These are phyloP conservation scores for Dryococelus australis DNA, from an alignment of 2,888 invertebrate genomes.

Conservation along the genomic window DNA sequence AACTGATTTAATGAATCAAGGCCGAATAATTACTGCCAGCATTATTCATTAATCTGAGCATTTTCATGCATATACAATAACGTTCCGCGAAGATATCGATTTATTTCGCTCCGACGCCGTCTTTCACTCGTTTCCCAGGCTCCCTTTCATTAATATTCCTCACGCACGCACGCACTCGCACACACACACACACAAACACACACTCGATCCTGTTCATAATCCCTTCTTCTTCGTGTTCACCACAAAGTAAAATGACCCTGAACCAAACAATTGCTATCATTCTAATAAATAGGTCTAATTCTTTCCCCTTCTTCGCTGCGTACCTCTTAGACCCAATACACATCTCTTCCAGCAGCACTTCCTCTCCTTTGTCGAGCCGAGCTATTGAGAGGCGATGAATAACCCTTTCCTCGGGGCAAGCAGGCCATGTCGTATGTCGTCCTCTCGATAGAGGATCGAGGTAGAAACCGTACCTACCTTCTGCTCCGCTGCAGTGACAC, in stretches of 20 bases:
- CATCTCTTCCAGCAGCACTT: slow-evolving; percentile 4
- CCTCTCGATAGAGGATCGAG: slow-evolving; percentile 3
- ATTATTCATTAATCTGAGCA: neutral
- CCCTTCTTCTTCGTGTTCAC: slow-evolving; percentile 20
- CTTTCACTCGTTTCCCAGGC: slow-evolving; percentile 9
- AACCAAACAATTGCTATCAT: slow-evolving; percentile 27
- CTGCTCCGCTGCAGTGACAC: neutral
- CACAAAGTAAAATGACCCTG: slow-evolving; percentile 26
- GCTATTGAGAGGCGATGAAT: slow-evolving; percentile 28
- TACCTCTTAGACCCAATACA: slow-evolving; percentile 3
- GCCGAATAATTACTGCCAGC: neutral
- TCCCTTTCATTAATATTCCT: slow-evolving; percentile 18
- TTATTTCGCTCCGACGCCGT: neutral
- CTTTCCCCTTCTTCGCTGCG: slow-evolving; percentile 3
- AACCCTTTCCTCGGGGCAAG: slow-evolving; percentile 17
- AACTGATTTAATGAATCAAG: neutral
- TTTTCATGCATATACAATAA: neutral
- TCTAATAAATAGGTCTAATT: slow-evolving; percentile 27
- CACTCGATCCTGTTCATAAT: slow-evolving; percentile 25
- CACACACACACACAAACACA: slow-evolving; percentile 11
- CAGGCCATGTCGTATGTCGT: neutral
- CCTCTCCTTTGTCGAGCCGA: slow-evolving; percentile 17
- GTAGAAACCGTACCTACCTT: neutral
- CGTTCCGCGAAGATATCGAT: neutral
- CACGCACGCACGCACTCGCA: slow-evolving; percentile 4